Conservation (phyloP, 2,797 vertebrate genomes). For the Parauchenoglanis punctatus region DNA sequence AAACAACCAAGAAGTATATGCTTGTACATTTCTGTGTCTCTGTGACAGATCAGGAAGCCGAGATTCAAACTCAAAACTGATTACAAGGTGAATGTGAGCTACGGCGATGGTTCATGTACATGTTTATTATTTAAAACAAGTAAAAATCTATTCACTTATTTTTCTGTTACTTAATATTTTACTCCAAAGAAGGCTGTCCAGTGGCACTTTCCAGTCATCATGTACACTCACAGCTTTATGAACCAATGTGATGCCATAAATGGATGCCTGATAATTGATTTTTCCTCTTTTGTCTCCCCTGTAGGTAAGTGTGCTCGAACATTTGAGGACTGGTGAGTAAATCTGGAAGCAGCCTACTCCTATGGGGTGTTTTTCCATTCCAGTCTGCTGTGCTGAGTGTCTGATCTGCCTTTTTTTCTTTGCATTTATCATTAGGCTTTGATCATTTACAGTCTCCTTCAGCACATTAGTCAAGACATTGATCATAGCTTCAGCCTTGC, state of each 20-base stretch:
- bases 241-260: slow-evolving; percentile 1
- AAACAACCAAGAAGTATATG: not conserved
- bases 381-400: not conserved
- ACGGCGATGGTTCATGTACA: not conserved
- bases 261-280: not conserved
- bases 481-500: not conserved
- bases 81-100: not conserved
- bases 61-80: not conserved
- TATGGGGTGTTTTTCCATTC: not conserved
- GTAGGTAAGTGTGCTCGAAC: slow-evolving; percentile 6
- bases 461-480: slow-evolving; percentile 1
- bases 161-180: not conserved
- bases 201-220: not conserved
- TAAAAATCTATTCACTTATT: not conserved
- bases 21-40: not conserved
- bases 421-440: not conserved
- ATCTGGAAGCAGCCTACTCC: not conserved
- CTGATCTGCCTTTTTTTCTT: not conserved
- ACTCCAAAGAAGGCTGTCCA: not conserved
- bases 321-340: slow-evolving; percentile 10
- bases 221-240: not conserved
- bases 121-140: not conserved
- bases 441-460: not conserved
- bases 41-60: not conserved
- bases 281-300: not conserved